Evolutionary conservation across 2,113 vertebrate species (phyloP).

Genomic region (Nothocercus julius): DNA sequence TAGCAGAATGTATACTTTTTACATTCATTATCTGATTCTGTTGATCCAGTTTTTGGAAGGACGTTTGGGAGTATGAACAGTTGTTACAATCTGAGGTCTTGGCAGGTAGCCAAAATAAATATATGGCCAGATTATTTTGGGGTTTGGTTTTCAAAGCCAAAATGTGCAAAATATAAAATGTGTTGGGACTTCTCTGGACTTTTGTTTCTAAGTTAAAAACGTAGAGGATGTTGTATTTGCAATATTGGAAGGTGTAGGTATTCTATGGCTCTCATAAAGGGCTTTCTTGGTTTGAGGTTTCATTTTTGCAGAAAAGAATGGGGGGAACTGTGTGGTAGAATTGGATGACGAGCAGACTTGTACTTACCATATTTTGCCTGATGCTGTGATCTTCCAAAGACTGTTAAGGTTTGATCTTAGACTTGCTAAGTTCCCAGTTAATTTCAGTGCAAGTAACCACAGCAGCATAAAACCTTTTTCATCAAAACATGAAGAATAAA

Average conservation of each 20-base stretch:
- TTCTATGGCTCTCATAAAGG: neutral
- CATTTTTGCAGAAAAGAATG: neutral
- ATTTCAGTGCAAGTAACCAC: neutral
- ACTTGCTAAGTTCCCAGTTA: neutral
- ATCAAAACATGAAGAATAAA: neutral
- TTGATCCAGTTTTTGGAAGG: neutral
- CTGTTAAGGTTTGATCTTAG: neutral
- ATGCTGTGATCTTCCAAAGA: neutral
- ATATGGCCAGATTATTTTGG: neutral
- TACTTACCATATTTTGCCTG: neutral
- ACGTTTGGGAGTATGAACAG: neutral
- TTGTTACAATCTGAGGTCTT: neutral
- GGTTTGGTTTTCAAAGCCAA: neutral
- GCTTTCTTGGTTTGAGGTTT: neutral
- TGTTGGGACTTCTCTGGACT: accelerated
- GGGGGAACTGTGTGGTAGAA: neutral
- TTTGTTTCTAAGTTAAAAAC: neutral
- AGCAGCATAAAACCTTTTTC: neutral
- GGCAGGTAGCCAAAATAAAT: neutral
- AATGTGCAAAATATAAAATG: neutral
- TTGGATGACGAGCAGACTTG: neutral
- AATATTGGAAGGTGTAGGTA: neutral
- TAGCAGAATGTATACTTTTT: neutral
- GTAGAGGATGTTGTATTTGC: neutral
- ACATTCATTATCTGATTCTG: neutral